Evolutionary conservation across 2,113 vertebrate genomes (phyloP).

Genomic region (Menura novaehollandiae): DNA sequence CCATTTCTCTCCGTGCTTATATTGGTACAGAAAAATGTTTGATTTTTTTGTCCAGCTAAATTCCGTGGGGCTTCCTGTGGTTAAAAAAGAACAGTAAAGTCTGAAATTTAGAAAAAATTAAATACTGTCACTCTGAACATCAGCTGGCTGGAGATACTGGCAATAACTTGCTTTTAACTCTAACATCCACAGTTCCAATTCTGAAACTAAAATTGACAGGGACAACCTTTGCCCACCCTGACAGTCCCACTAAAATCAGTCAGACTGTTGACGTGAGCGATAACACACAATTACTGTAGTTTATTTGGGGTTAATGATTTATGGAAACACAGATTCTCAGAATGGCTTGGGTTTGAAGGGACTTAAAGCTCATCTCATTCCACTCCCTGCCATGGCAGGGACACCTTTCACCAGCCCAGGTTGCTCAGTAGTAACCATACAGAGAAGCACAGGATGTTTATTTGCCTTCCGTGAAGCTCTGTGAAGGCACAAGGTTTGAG

Average conservation of each 20-base stretch:
- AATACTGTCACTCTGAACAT: not conserved
- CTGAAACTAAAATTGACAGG: not conserved
- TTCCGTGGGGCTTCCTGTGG: not conserved
- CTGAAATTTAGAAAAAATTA: not conserved
- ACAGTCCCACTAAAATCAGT: not conserved
- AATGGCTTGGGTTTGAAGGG: not conserved
- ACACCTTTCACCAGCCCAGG: not conserved
- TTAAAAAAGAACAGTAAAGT: not conserved
- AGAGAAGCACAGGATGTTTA: not conserved
- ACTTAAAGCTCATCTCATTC: accelerated
- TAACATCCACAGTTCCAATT: not conserved
- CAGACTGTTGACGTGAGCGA: not conserved
- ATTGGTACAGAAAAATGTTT: not conserved
- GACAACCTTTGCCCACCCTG: not conserved
- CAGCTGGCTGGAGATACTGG: not conserved
- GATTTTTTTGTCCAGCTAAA: not conserved
- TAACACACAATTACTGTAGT: not conserved
- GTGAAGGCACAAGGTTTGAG: not conserved
- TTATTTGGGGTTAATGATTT: not conserved
- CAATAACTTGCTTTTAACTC: not conserved
- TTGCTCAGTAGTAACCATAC: not conserved
- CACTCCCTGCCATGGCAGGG: not conserved
- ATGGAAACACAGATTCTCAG: not conserved
- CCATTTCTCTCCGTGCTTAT: not conserved
- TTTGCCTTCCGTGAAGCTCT: not conserved